These are phyloP conservation scores for Mimas tiliae DNA, from an alignment of 2,888 invertebrate species.

Conservation along the genomic window DNA sequence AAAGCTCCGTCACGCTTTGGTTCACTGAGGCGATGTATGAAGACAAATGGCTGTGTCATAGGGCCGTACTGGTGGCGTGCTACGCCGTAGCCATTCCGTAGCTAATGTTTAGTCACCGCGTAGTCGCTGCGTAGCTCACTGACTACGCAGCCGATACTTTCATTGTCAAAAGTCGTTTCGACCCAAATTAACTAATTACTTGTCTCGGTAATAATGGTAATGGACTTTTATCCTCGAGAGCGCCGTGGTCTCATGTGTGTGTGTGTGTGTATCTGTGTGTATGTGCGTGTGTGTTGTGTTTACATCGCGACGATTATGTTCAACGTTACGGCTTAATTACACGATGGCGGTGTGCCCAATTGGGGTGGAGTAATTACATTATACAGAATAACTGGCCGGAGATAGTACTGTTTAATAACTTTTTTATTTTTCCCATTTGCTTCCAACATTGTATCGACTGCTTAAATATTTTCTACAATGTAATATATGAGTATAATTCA, in stretches of 20 bases:
- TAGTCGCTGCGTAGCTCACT: background rate
- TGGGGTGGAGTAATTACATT: conserved; percentile 12
- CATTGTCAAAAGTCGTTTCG: background rate
- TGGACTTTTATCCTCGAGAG: background rate
- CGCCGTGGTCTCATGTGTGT: background rate
- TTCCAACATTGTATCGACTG: conserved; percentile 2
- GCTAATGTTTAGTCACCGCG: background rate
- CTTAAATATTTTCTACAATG: conserved; percentile 9
- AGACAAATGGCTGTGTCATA: conserved; percentile 3
- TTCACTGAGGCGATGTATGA: background rate
- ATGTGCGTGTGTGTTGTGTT: conserved; percentile 24
- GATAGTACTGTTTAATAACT: conserved; percentile 16
- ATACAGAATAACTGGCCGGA: conserved; percentile 4
- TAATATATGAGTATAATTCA: conserved; percentile 9
- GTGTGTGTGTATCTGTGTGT: background rate
- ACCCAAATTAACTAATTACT: background rate
- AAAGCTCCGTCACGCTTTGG: background rate
- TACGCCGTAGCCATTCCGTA: background rate
- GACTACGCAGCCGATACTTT: background rate
- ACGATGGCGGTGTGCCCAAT: conserved; percentile 18
- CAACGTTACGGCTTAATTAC: conserved; percentile 12
- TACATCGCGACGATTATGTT: conserved; percentile 9
- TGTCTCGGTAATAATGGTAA: background rate
- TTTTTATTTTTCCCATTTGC: conserved; percentile 12
- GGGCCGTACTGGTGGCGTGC: background rate